A percentile compares a stretch with the other conserved stretches of the same genome.
phyloP scores from a whole-genome alignment of 1,140 invertebrate genomes.

The Hesperophylax magnus region DNA sequence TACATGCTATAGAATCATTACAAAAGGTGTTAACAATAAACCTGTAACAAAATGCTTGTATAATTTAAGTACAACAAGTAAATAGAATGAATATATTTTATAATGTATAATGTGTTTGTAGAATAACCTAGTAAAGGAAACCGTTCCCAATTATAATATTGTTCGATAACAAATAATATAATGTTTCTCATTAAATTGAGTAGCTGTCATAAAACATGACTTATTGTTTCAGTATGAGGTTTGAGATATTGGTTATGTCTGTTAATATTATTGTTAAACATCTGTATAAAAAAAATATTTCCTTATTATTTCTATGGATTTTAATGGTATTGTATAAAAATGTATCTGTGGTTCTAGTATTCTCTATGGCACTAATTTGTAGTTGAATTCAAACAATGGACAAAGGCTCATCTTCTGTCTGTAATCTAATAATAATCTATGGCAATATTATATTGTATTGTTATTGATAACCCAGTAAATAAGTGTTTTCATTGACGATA shows the following conservation, averaged over 20 bases:
- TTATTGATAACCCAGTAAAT: too few species aligned
- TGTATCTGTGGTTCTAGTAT: slow-evolving; percentile 46
- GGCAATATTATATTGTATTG: too few species aligned
- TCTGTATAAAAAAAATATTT: slow-evolving; percentile 57
- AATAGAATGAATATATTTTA: slow-evolving; percentile 48
- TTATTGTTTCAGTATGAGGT: slow-evolving; percentile 59
- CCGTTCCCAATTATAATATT: slow-evolving; percentile 7
- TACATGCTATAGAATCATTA: neutral
- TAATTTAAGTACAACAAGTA: slow-evolving; percentile 44
- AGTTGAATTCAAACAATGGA: slow-evolving; percentile 46
- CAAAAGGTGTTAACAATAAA: slow-evolving; percentile 17
- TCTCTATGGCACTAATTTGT: slow-evolving; percentile 56
- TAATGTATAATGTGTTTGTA: slow-evolving; percentile 30
- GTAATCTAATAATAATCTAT: neutral
- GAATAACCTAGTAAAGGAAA: slow-evolving; percentile 38
- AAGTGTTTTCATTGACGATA: too few species aligned
- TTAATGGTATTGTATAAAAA: slow-evolving; percentile 56
- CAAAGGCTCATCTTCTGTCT: slow-evolving; percentile 24
- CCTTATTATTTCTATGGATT: slow-evolving; percentile 49
- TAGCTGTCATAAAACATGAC: slow-evolving; percentile 46
- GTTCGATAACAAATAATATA: slow-evolving; percentile 29
- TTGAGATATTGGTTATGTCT: slow-evolving; percentile 53
- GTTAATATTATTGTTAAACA: slow-evolving; percentile 51
- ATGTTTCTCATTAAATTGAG: slow-evolving; percentile 43
- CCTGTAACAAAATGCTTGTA: slow-evolving; percentile 42